Evolutionary conservation across 2,797 vertebrate species (phyloP).

Genomic region (Phyllotis vaccarum): DNA sequence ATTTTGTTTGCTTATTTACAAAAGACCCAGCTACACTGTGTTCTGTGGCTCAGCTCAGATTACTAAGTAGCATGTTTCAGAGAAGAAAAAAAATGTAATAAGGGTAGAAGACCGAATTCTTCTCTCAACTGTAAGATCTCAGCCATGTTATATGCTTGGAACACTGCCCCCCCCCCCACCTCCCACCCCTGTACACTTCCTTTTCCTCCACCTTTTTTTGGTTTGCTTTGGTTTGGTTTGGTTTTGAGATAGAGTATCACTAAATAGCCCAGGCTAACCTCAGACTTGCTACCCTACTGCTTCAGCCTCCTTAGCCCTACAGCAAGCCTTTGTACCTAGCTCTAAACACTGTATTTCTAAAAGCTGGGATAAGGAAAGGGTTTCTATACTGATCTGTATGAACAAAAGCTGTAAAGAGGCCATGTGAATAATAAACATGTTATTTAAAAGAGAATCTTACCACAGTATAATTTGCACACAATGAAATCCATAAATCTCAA

Average conservation of each 20-base stretch:
- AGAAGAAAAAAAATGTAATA: neutral
- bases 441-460: conserved; percentile 7
- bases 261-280: neutral
- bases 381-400: neutral
- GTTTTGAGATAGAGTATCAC: neutral
- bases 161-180: no score
- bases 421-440: neutral
- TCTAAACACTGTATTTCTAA: neutral
- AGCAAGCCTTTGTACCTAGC: neutral
- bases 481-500: neutral
- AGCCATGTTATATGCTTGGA: neutral
- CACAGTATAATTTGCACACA: neutral
- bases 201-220: no score
- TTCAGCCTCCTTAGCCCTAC: neutral
- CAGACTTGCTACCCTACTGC: neutral
- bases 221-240: neutral
- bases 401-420: conserved; percentile 21
- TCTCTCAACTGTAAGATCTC: neutral
- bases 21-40: neutral
- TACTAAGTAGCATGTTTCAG: neutral
- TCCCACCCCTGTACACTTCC: neutral
- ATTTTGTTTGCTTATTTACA: neutral
- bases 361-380: neutral
- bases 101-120: neutral
- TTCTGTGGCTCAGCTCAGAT: neutral